These are phyloP conservation scores for Schizopygopsis pylzovi DNA, from an alignment of 2,797 vertebrate species.

Conservation along the genomic window DNA sequence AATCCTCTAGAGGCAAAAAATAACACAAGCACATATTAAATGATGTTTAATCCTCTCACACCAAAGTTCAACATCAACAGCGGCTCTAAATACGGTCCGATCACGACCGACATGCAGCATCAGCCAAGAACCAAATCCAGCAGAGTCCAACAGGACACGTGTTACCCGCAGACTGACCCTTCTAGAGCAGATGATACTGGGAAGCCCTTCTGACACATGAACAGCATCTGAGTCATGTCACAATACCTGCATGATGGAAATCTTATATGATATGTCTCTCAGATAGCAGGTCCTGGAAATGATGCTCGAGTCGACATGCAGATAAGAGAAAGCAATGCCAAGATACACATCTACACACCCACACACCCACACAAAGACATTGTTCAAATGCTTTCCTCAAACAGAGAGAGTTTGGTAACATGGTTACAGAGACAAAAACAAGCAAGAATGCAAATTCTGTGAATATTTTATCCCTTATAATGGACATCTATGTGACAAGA, in stretches of 20 bases:
- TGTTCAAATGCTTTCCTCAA: neutral
- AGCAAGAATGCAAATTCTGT: neutral
- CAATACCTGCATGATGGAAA: neutral
- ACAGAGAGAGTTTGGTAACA: neutral
- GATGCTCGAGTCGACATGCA: neutral
- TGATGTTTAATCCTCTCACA: neutral
- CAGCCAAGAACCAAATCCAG: conserved; percentile 24
- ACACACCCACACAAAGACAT: neutral
- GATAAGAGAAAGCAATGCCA: neutral
- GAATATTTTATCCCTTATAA: neutral
- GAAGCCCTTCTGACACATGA: neutral
- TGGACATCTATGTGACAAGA: neutral
- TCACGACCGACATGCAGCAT: neutral
- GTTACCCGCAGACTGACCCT: conserved; percentile 2
- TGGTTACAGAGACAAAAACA: neutral
- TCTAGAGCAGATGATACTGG: neutral
- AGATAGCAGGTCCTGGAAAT: neutral
- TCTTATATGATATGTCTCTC: neutral
- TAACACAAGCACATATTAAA: neutral
- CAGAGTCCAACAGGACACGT: conserved; percentile 27
- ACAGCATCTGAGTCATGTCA: conserved; percentile 20
- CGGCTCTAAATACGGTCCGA: neutral
- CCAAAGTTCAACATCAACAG: neutral
- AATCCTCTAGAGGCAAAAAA: neutral
- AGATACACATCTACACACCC: neutral